Percentiles rank a stretch among this genome's conserved stretches.
These are phyloP conservation scores for Podarcis muralis DNA, from an alignment of 2,113 vertebrate species.

Conservation along the genomic window DNA sequence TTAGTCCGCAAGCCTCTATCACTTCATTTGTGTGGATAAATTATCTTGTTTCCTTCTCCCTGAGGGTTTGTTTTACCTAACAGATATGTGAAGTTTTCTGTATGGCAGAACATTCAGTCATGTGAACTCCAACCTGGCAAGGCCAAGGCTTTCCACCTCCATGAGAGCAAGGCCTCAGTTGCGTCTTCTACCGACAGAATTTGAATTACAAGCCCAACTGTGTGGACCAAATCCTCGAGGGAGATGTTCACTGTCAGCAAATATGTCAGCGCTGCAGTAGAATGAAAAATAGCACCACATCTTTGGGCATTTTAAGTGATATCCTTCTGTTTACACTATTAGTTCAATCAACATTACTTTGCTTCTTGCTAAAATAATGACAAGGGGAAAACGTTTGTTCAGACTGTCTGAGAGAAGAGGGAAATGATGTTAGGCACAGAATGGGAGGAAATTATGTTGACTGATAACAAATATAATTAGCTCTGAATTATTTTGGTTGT, in stretches of 20 bases:
- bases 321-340: conserved; percentile 61
- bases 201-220: conserved; percentile 45
- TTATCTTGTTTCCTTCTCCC: not conserved
- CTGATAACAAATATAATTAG: conserved; percentile 75
- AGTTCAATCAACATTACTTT: conserved; percentile 63
- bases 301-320: conserved; percentile 58
- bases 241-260: conserved; percentile 49
- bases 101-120: not conserved
- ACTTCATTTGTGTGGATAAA: not conserved
- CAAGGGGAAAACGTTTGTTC: conserved; percentile 66
- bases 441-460: conserved; percentile 72
- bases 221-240: conserved; percentile 40
- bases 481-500: conserved; percentile 67
- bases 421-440: conserved; percentile 56
- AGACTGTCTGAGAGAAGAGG: conserved; percentile 60
- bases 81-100: not conserved
- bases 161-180: not conserved
- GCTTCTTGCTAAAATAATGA: conserved; percentile 64
- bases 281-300: conserved; percentile 53
- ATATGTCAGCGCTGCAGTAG: conserved; percentile 26
- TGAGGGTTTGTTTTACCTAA: not conserved
- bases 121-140: too few species aligned
- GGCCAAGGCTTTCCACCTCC: not conserved
- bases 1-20: not conserved
- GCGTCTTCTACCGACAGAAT: conserved; percentile 7